Conservation (phyloP, 1,140 invertebrate genomes). For the Trypoxylus dichotomus region DNA sequence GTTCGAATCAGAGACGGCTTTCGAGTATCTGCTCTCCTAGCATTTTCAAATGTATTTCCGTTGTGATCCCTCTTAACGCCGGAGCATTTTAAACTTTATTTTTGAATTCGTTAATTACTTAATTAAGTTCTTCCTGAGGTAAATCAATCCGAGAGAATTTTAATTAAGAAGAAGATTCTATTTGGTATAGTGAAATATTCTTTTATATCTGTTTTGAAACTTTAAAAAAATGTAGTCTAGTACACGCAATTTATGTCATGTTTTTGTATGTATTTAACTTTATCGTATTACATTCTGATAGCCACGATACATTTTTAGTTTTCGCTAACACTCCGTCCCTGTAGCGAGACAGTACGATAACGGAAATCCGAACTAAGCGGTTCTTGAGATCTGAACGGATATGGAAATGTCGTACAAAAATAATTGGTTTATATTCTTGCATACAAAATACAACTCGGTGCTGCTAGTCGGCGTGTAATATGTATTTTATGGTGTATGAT, state of each 20-base stretch:
- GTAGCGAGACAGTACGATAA: slow-evolving; percentile 24
- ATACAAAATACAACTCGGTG: slow-evolving; percentile 14
- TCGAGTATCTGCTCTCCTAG: not conserved
- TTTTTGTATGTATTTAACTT: not conserved
- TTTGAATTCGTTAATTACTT: not conserved
- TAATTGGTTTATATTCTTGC: slow-evolving; percentile 37
- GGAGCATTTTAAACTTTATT: not conserved
- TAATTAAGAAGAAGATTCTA: not conserved
- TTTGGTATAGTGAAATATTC: not conserved
- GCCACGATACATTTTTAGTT: not conserved
- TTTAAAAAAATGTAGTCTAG: too few relatives aligned
- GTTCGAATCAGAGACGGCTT: slow-evolving; percentile 12
- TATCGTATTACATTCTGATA: not conserved
- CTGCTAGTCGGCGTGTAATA: not conserved
- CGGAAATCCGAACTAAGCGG: slow-evolving; percentile 36
- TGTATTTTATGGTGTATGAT: not conserved
- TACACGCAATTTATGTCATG: not conserved
- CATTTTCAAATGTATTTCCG: not conserved
- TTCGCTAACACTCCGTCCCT: not conserved
- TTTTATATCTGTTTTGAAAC: too few relatives aligned
- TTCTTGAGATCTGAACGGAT: slow-evolving; percentile 36
- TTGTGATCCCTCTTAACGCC: not conserved
- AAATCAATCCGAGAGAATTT: not conserved
- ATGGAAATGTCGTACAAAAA: slow-evolving; percentile 41
- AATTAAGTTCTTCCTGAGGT: not conserved